Evolutionary conservation across 2,113 vertebrate genomes (phyloP).

Genomic region (Onychorhynchus coronatus): DNA sequence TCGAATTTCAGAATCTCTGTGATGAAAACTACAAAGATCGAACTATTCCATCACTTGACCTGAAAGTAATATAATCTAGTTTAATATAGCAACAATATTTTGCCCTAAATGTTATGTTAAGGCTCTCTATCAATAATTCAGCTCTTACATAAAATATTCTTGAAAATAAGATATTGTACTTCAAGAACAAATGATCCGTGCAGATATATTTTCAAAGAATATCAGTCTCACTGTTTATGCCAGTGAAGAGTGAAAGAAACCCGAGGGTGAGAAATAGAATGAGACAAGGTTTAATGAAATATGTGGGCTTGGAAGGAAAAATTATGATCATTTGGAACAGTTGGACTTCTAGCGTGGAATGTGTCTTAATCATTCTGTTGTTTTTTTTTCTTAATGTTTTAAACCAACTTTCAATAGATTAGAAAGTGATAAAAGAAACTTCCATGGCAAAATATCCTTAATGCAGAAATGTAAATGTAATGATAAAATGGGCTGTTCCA

Average conservation of each 20-base stretch:
- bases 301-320: neutral
- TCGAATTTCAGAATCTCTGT: neutral
- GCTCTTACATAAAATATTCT: neutral
- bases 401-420: neutral
- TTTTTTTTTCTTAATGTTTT: neutral
- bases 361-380: neutral
- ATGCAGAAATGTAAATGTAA: neutral
- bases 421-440: slow-evolving; percentile 1
- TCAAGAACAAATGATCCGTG: neutral
- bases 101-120: neutral
- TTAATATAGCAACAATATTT: neutral
- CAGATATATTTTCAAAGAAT: neutral
- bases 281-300: neutral
- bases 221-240: neutral
- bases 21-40: neutral
- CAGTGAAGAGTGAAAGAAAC: slow-evolving; percentile 6
- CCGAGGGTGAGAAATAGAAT: neutral
- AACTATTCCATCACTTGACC: neutral
- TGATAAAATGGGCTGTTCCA: neutral
- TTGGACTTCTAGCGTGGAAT: neutral
- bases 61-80: neutral
- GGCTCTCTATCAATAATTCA: slow-evolving; percentile 25
- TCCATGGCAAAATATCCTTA: neutral
- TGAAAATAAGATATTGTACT: neutral
- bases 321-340: neutral